Conservation (phyloP, 2,113 vertebrate genomes). For the Gobius niger region DNA sequence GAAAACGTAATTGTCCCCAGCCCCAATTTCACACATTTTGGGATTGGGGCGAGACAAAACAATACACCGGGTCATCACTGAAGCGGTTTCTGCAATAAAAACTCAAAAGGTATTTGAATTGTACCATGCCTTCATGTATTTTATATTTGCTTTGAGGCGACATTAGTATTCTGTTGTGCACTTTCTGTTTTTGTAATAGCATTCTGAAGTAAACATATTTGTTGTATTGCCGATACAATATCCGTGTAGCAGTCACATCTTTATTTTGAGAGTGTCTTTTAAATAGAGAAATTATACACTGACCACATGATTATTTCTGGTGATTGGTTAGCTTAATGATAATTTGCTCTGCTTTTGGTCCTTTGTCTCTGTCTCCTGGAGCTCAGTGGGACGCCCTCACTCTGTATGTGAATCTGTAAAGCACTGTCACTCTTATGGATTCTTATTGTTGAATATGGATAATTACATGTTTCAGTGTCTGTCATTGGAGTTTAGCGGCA, state of each 20-base stretch:
- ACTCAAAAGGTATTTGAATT: no score
- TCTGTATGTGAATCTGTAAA: constrained; percentile 6
- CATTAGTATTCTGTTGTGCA: no score
- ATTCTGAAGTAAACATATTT: no score
- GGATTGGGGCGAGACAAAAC: constrained; percentile 42
- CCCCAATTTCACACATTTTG: constrained; percentile 13
- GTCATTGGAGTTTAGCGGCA: constrained; percentile 19
- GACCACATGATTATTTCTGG: not conserved
- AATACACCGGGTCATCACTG: constrained; percentile 31
- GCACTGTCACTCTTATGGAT: constrained; percentile 32
- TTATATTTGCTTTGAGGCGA: no score
- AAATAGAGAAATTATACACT: not conserved
- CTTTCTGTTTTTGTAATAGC: no score
- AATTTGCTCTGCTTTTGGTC: not conserved
- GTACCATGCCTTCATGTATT: no score
- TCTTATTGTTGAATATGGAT: constrained; percentile 45
- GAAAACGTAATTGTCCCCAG: constrained; percentile 53
- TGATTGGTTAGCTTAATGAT: constrained; percentile 3
- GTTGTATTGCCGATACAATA: no score
- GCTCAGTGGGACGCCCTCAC: constrained; percentile 6
- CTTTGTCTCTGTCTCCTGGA: not conserved
- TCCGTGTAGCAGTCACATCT: no score
- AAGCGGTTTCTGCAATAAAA: not conserved
- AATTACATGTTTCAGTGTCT: constrained; percentile 47
- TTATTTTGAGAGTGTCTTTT: not conserved